Evolutionary conservation across 2,888 invertebrate species (phyloP), one percentile per base, ranked within the genome.

Genomic region (Bedellia somnulentella): DNA sequence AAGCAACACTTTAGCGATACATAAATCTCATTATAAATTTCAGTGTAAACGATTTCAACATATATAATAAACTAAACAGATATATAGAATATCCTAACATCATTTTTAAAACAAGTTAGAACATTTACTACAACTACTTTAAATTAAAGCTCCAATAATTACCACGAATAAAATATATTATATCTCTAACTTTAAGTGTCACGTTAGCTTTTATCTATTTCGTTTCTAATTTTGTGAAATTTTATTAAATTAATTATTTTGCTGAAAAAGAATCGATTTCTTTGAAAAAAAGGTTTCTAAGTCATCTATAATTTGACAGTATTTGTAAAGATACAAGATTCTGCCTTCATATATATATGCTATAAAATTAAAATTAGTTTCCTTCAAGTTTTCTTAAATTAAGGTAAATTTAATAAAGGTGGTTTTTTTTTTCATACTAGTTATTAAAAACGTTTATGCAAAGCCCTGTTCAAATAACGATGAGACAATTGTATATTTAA

Each of bases 241-340:
- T 6, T 18, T 18, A 18, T 6, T 18, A 18, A 9, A 18, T 9
- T 5, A 18, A 6, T 18, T 18, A 6, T 6, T 18, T 18, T 18
- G 9, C 9, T 6, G 9, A 9, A 18, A 5, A 18, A 6, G 18
- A 9, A 18, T 6, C 5, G 18, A 5, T 6, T 18, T 6, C 18
- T 18, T 5, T 9, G 18, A 6, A 9, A 5, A 18, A 18, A n/a
- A n/a, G n/a, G n/a, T 18, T 6, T 18, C 18, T 18, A 18, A 18
- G 18, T n/a, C n/a, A 30, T 30, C 16, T 30, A 27, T 8, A 12
- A 8, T 23, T 5, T n/a, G 10, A 23, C 9, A 9, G 15, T n/a
- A n/a, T n/a, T n/a, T n/a, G n/a, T n/a, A 14, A n/a, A 12, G 13
- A 14, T 15, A 37, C 33, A 31, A 32, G 33, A 32, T 27, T 34